These are phyloP conservation scores for Gnathonemus longibarbis DNA, from an alignment of 2,113 vertebrate genomes.

Conservation along the genomic window DNA sequence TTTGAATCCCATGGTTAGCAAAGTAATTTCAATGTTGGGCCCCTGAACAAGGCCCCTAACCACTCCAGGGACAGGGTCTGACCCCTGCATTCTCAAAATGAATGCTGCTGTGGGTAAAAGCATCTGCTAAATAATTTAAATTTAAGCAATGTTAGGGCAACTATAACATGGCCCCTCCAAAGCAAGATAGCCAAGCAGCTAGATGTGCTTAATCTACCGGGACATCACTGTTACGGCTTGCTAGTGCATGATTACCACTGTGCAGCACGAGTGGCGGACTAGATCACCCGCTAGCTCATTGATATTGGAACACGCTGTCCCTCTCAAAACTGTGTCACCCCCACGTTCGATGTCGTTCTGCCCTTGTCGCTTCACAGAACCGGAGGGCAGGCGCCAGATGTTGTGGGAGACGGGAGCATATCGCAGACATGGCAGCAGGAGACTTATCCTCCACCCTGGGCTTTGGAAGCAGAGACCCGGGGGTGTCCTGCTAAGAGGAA, in stretches of 20 bases:
- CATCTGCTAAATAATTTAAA: not conserved
- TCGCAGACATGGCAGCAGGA: not conserved
- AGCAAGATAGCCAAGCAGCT: not conserved
- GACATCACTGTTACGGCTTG: not conserved
- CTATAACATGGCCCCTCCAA: not conserved
- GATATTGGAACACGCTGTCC: not conserved
- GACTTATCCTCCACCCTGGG: not conserved
- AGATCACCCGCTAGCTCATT: not conserved
- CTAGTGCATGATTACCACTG: not conserved
- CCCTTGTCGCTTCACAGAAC: not conserved
- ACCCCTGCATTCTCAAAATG: not conserved
- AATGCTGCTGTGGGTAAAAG: not conserved
- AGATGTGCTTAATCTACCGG: not conserved
- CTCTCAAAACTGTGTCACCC: not conserved
- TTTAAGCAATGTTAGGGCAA: not conserved
- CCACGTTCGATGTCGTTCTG: not conserved
- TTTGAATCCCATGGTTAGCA: not conserved
- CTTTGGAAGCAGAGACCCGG: not conserved
- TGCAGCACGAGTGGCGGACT: not conserved
- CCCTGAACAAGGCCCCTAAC: not conserved
- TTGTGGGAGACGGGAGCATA: not conserved
- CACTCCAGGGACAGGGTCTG: not conserved
- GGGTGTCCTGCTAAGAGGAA: not conserved
- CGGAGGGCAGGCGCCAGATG: not conserved
- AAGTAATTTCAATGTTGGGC: not conserved